phyloP scores from a whole-genome alignment of 2,888 invertebrate genomes.

The Abrostola triplasia region DNA sequence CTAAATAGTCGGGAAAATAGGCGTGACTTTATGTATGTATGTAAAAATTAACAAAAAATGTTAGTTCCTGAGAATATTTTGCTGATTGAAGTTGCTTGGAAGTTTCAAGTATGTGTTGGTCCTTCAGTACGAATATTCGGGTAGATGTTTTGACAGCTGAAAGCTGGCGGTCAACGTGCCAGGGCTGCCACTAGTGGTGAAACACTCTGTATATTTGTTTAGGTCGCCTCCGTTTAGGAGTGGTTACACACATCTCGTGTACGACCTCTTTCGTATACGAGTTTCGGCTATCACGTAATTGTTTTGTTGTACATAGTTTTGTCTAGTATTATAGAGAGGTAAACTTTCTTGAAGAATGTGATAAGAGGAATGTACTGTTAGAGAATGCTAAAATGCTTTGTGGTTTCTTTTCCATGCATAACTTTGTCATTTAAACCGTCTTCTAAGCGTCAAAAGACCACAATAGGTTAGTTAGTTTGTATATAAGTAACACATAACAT shows the following conservation, averaged over 20 bases:
- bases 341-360: neutral
- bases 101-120: slow-evolving; percentile 1
- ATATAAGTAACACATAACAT: too few relatives aligned
- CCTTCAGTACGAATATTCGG: neutral
- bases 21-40: too few relatives aligned
- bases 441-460: too few relatives aligned
- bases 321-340: neutral
- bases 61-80: neutral
- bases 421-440: too few relatives aligned
- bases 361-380: too few relatives aligned
- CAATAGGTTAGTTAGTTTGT: too few relatives aligned
- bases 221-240: slow-evolving; percentile 14
- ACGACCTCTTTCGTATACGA: neutral
- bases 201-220: slow-evolving; percentile 26
- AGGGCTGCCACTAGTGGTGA: neutral
- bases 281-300: neutral
- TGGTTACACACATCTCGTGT: neutral
- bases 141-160: slow-evolving; percentile 26
- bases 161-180: slow-evolving; percentile 6
- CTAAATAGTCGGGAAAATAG: too few relatives aligned
- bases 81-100: neutral
- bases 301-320: neutral
- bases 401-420: too few relatives aligned
- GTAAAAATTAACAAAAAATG: too few relatives aligned
- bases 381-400: too few relatives aligned